Base-by-base conservation (phyloP, 2,888 invertebrate genomes). In the Pocota personata region DNA sequence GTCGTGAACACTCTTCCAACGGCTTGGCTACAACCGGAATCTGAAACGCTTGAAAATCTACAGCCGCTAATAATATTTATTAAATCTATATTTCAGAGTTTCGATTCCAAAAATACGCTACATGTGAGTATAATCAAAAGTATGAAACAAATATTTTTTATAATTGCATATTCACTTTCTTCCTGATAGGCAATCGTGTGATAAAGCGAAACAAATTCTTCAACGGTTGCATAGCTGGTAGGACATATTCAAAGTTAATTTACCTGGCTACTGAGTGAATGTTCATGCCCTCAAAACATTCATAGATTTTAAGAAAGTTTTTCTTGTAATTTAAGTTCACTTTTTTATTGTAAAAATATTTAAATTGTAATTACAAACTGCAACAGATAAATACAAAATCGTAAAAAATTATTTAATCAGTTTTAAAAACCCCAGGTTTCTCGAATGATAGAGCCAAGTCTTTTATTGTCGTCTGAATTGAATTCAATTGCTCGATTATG, bases 1-100 rank as follows among this genome's bases (percentile, higher is more conserved):
- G 93, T 94, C 77, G 94, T 94, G 87, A 94, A 94, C 87, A 95
- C 95, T 50, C 91, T 95, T 82, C 95, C 95, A 0, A 93, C 95
- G 43, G 93, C 94, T 3, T 95, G 95, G 95, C 89, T 95, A 40
- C 94, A 94, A 89, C 91, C 91, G 16, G 91, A 91, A 67, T 93
- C 94, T 24, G 94, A 93, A 88, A 93, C 94, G 2, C 92, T 94
- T 35, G 92, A 94, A 8, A 94, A 94, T 88, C 91, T 95, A 73
- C 93, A 94, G 89, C 93, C 94, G 93, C 94, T 95, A 88, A 94
- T 93, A 43, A 90, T 90, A 40, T 94, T 94, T 82, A 93, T 95
- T 73, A 93, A 93, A 87, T 93, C 94, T 89, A 92, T 94, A 14
- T 92, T 94, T 57, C 94, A 94, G 87, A 94, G 93, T 88, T 92